Evolutionary conservation across 2,113 vertebrate species (phyloP).

Genomic region (Thalassoma bifasciatum): DNA sequence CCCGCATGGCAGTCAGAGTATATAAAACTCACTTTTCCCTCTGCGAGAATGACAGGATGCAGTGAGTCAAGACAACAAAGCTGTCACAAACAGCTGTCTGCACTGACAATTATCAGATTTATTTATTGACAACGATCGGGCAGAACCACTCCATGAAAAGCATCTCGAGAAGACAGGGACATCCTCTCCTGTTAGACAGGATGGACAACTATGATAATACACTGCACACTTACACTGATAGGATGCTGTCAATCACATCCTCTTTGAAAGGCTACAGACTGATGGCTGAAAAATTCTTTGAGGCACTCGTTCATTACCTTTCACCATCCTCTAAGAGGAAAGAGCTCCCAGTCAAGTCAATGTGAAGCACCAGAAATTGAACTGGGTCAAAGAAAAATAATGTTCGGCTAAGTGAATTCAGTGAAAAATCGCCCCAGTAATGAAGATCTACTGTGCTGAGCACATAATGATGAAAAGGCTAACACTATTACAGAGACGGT

Average conservation of each 20-base stretch:
- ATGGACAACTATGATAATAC: constrained; percentile 75
- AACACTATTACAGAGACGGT: constrained; percentile 52
- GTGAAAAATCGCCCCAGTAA: constrained; percentile 60
- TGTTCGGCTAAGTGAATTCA: constrained; percentile 53
- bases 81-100: constrained; percentile 99
- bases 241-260: constrained; percentile 76
- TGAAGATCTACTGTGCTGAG: constrained; percentile 71
- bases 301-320: constrained; percentile 74
- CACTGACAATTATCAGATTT: constrained; percentile 84
- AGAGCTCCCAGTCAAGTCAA: constrained; percentile 56
- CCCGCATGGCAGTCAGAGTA: constrained; percentile 90
- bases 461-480: constrained; percentile 73
- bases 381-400: constrained; percentile 64
- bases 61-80: constrained; percentile 93
- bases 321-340: constrained; percentile 49
- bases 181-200: constrained; percentile 78
- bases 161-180: constrained; percentile 75
- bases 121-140: constrained; percentile 86
- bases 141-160: constrained; percentile 80
- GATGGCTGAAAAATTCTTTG: constrained; percentile 65
- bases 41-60: constrained; percentile 91
- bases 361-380: constrained; percentile 60
- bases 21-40: constrained; percentile 91
- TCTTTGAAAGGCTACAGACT: constrained; percentile 67
- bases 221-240: constrained; percentile 72